phyloP scores from a whole-genome alignment of 2,888 invertebrate genomes.

The Sarcophaga caerulescens region DNA sequence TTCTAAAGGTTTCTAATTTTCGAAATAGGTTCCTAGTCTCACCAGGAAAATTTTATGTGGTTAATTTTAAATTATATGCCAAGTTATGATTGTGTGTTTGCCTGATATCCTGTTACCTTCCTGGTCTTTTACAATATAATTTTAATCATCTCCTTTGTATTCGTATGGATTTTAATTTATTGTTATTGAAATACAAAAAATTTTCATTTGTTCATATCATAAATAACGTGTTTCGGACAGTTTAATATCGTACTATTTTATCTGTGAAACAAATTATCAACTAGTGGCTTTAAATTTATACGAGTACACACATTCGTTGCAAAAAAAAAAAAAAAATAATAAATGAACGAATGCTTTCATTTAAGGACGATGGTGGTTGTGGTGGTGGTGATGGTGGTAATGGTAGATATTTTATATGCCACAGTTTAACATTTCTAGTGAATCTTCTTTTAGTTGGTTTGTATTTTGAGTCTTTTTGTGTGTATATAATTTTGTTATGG shows the following conservation, averaged over 20 bases:
- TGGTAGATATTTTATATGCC: neutral
- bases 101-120: too few relatives aligned
- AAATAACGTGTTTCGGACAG: slow-evolving; percentile 36
- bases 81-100: too few relatives aligned
- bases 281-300: slow-evolving; percentile 33
- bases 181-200: slow-evolving; percentile 32
- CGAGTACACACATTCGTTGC: neutral
- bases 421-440: too few relatives aligned
- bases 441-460: slow-evolving; percentile 6
- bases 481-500: neutral
- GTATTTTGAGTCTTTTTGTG: neutral
- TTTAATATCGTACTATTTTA: slow-evolving; percentile 32
- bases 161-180: neutral
- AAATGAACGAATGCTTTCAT: neutral
- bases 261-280: slow-evolving; percentile 38
- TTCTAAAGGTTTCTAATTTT: too few relatives aligned
- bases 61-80: too few relatives aligned
- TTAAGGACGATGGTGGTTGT: neutral
- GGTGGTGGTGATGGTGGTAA: neutral
- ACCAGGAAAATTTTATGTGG: too few relatives aligned
- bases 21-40: too few relatives aligned
- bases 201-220: slow-evolving; percentile 11
- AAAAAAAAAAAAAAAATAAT: neutral
- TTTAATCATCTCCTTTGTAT: too few relatives aligned
- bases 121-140: too few relatives aligned